Base-by-base conservation (phyloP, 2,113 vertebrate species). In the Eulemur rufifrons region DNA sequence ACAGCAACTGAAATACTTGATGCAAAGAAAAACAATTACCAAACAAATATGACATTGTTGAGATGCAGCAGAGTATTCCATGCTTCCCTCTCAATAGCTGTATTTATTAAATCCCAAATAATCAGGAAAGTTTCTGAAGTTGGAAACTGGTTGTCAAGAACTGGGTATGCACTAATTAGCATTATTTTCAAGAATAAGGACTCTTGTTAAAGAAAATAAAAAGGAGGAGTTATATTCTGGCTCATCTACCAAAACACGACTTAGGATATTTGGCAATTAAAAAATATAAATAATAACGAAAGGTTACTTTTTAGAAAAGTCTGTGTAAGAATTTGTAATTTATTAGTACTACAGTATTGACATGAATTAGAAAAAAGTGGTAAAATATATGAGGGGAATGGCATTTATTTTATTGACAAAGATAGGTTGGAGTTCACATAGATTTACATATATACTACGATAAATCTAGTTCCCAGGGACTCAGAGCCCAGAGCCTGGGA, bases 21-120 rank as follows among this genome's bases (percentile, higher is more conserved):
- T 91, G 29, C 56, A 93, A 91, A 94, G 39, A 59, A 80, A 93
- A 90, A 34, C 29, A 89, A 88, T 87, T 73, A 82, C 50, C 27
- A 78, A 88, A 69, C 13, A 71, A 92, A 92, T 50, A 84, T 32
- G 15, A 39, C 27, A 78, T 73, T 96, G 59, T 86, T 97, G 92
- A 93, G 8, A 78, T 68, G 63, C 37, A 94, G 34, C 1, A 94
- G 61, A 83, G 64, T 95, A 78, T 68, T 78, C 25, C 8, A 81
- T 61, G 25, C 27, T 63, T 27, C 32, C 25, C 18, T n/a, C 39
- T 95, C 52, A 71, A 1, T 82, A 34, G 39, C 29, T 69, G 8
- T 18, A 34, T 39, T 66, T 61, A 92, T 90, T 63, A 88, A 83
- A 69, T 50, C 5, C 86, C 82, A 97, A 95, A 42, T 42, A 94